A percentile compares a stretch with the other conserved stretches of the same genome.
Evolutionary conservation across 2,113 vertebrate genomes (phyloP).

Genomic region (Stigmatopora nigra): DNA sequence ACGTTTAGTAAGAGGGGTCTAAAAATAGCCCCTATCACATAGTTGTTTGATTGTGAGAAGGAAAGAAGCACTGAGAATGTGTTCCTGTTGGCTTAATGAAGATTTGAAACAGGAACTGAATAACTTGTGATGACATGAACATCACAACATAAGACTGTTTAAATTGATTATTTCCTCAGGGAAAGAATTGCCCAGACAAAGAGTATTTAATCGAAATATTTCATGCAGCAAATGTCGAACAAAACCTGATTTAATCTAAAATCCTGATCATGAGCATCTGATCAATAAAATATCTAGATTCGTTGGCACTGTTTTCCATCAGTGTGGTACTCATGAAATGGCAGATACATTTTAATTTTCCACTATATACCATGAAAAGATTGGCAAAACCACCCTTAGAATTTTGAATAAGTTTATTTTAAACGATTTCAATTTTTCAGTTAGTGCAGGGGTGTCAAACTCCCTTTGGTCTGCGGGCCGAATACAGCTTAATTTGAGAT

Average conservation of each 20-base stretch:
- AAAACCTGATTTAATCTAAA: not conserved
- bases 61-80: slow-evolving; percentile 39
- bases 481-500: no score
- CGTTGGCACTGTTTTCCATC: not conserved
- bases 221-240: not conserved
- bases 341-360: not conserved
- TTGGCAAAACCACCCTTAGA: not conserved
- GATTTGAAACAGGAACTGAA: not conserved
- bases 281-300: not conserved
- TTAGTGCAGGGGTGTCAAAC: no score
- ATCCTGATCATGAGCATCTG: not conserved
- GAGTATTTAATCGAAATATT: not conserved
- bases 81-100: slow-evolving; percentile 42
- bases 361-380: not conserved
- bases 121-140: not conserved
- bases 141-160: slow-evolving; percentile 8
- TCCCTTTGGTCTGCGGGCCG: no score
- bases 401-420: not conserved
- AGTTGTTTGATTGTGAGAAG: slow-evolving; percentile 61
- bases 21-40: slow-evolving; percentile 61
- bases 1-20: slow-evolving; percentile 29
- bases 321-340: not conserved
- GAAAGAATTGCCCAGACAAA: not conserved
- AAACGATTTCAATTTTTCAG: not conserved
- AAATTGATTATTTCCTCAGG: not conserved